phyloP scores from a whole-genome alignment of 2,797 vertebrate species.

The Neomorphus geoffroyi region DNA sequence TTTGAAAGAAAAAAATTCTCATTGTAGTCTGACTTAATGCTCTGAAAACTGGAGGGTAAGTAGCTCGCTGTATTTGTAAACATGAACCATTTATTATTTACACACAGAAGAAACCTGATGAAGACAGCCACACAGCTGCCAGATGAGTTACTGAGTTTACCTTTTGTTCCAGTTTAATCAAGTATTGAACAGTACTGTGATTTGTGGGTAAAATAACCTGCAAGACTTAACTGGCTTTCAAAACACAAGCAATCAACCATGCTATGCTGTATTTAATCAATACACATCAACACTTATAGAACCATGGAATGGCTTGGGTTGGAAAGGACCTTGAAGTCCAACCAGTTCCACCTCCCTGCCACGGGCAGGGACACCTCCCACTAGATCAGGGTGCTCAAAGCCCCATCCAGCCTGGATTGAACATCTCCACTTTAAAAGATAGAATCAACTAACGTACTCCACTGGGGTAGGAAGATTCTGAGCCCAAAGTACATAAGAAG shows the following conservation, averaged over 20 bases:
- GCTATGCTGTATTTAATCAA: not conserved
- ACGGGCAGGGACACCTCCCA: too few relatives aligned
- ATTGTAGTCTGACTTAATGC: not conserved
- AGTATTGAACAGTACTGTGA: not conserved
- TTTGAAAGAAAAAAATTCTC: not conserved
- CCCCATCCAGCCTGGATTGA: too few relatives aligned
- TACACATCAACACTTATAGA: not conserved
- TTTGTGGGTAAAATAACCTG: not conserved
- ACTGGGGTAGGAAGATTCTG: not conserved
- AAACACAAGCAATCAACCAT: not conserved
- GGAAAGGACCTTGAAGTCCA: too few relatives aligned
- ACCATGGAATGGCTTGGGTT: too few relatives aligned
- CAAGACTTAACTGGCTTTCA: not conserved
- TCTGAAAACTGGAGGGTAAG: not conserved
- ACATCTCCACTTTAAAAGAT: not conserved
- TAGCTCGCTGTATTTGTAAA: not conserved
- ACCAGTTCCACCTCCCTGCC: too few relatives aligned
- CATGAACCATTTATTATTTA: not conserved
- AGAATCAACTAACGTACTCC: fast-evolving
- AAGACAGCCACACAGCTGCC: not conserved
- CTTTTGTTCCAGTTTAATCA: not conserved
- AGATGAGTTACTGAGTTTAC: not conserved
- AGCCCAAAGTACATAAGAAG: not conserved
- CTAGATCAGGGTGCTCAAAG: too few relatives aligned
- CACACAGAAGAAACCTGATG: not conserved